Evolutionary conservation across 2,113 vertebrate species (phyloP), one percentile per base, ranked within the genome.

Genomic region (Thunnus maccoyii): DNA sequence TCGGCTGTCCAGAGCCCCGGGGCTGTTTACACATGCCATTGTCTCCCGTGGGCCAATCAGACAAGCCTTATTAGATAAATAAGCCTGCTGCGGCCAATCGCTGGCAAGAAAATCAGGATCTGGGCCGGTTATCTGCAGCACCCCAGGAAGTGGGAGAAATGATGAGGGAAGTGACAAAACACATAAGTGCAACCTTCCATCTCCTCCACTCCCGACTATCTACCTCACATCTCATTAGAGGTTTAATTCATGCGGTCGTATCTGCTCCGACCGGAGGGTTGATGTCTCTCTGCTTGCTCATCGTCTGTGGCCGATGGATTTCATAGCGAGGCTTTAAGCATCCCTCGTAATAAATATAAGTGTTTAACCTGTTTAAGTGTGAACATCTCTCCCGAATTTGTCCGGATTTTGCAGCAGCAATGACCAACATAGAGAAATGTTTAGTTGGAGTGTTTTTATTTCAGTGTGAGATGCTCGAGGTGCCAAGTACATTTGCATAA

Each of bases 41-140:
- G 90, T 89, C 74, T 90, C 84, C 84, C 27, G 32, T 3, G 18
- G 86, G 88, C 91, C 91, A 91, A 91, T 94, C 87, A 85, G 91
- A 93, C 85, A 83, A 90, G 75, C 82, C 75, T 76, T 86, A 85
- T 90, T 91, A 86, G 87, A 79, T 91, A 91, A 93, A 92, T 92
- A 89, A 70, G 55, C 69, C 55, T 20, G 74, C 71, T 52, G 65
- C 36, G 50, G 72, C 89, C 89, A 89, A 89, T 90, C 32, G 48
- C 74, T 88, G 85, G 83, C 76, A 50, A 77, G 82, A 75, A 56
- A 67, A 41, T 17, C 18, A 3, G 76, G 61, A 66, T 84, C 82
- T 89, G 83, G 67, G 82, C 58, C 63, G 84, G 72, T 89, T 85
- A 89, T 90, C 88, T 87, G 75, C 77, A 86, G 67, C 75, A 83